Evolutionary conservation across 2,113 vertebrate genomes (phyloP).

Genomic region (Aythya baeri): DNA sequence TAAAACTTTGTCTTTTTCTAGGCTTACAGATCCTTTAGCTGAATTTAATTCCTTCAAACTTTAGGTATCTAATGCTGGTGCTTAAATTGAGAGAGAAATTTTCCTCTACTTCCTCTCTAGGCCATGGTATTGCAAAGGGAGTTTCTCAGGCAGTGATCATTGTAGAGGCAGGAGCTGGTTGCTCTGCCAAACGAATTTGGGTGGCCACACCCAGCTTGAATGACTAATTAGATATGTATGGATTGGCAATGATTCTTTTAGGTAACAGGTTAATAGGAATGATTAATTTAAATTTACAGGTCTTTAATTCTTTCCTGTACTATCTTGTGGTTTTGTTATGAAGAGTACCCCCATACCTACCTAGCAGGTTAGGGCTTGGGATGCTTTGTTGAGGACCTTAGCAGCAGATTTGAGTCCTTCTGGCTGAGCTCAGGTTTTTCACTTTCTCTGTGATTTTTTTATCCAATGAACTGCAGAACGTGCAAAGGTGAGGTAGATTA

Average conservation of each 20-base stretch:
- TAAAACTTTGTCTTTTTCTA: not conserved
- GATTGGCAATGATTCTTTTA: not conserved
- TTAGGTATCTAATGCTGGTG: not conserved
- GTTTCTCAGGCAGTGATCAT: not conserved
- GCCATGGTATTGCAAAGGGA: not conserved
- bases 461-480: not conserved
- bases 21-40: not conserved
- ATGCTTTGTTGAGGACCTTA: rapidly evolving
- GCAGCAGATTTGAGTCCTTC: not conserved
- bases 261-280: not conserved
- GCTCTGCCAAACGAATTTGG: not conserved
- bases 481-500: not conserved
- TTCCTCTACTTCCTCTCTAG: not conserved
- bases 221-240: not conserved
- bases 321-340: rapidly evolving
- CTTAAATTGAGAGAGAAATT: not conserved
- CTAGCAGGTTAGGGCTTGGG: not conserved
- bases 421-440: not conserved
- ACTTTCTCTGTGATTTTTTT: not conserved
- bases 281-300: not conserved
- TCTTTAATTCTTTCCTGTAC: not conserved
- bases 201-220: not conserved
- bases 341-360: rapidly evolving
- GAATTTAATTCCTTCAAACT: not conserved
- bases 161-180: no score